These are phyloP conservation scores for Pantherophis vulpinus DNA, from an alignment of 2,797 vertebrate genomes.

Conservation along the genomic window DNA sequence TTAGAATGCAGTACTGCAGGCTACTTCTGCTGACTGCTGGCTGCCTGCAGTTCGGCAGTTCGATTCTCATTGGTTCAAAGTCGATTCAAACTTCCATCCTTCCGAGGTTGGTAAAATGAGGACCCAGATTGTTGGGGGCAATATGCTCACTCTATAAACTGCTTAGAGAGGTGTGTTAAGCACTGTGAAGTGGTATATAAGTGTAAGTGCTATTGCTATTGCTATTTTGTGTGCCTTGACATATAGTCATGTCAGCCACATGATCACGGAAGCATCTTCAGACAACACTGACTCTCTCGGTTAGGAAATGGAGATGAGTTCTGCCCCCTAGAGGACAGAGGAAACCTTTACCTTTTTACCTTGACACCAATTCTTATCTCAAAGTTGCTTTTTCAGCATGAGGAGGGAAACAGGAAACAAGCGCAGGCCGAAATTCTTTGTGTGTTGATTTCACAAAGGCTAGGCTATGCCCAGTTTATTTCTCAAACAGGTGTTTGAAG, in stretches of 20 bases:
- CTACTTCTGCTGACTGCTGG: too few relatives aligned
- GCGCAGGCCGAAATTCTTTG: background rate
- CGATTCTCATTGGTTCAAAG: too few relatives aligned
- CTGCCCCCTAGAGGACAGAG: background rate
- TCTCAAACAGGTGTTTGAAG: constrained; percentile 35
- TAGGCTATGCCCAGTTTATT: constrained; percentile 14
- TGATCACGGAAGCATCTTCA: background rate
- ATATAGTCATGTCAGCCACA: background rate
- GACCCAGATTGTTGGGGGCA: too few relatives aligned
- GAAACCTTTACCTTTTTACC: background rate
- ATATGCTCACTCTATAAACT: too few relatives aligned
- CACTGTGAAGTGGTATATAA: too few relatives aligned
- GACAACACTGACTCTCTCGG: background rate
- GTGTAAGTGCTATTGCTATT: too few relatives aligned
- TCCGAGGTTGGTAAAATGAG: too few relatives aligned
- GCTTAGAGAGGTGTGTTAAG: too few relatives aligned
- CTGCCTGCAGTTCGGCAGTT: too few relatives aligned
- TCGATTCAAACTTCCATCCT: too few relatives aligned
- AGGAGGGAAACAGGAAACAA: background rate
- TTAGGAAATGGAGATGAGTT: background rate
- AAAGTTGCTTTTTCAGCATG: background rate
- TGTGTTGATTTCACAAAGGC: background rate
- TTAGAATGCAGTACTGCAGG: too few relatives aligned
- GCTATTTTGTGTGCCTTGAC: background rate
- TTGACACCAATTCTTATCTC: background rate